Evolutionary conservation across 2,113 vertebrate genomes (phyloP).

Genomic region (Scortum barcoo): DNA sequence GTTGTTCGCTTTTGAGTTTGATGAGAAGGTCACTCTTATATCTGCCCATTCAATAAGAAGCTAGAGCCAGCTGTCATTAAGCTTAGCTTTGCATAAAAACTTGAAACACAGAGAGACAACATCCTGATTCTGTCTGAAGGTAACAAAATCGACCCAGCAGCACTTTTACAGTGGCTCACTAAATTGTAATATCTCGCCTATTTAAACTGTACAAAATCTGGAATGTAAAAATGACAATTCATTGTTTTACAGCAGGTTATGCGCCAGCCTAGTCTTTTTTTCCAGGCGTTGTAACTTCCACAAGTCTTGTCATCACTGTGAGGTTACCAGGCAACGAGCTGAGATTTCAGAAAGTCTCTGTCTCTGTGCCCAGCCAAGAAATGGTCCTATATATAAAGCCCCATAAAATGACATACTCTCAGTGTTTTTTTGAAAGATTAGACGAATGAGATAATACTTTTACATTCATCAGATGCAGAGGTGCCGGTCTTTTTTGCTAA

Average conservation of each 20-base stretch:
- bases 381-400: background rate
- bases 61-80: background rate
- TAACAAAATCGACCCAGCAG: background rate
- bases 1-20: background rate
- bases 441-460: background rate
- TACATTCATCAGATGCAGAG: background rate
- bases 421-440: background rate
- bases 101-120: background rate
- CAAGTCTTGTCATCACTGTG: constrained; percentile 2
- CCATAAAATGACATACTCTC: background rate
- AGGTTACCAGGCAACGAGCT: background rate
- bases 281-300: background rate
- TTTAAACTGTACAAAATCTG: background rate
- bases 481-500: background rate
- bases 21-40: background rate
- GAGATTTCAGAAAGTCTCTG: background rate
- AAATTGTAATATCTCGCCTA: background rate
- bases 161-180: background rate
- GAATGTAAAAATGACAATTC: background rate
- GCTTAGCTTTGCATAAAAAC: background rate
- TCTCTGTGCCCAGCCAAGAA: background rate
- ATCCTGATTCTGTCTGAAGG: background rate
- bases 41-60: background rate
- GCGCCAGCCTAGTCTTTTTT: background rate
- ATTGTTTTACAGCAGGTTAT: background rate